Percentiles rank a stretch among this genome's conserved stretches.
Conservation (phyloP, 2,888 invertebrate genomes). For the Hylaea fasciaria region DNA sequence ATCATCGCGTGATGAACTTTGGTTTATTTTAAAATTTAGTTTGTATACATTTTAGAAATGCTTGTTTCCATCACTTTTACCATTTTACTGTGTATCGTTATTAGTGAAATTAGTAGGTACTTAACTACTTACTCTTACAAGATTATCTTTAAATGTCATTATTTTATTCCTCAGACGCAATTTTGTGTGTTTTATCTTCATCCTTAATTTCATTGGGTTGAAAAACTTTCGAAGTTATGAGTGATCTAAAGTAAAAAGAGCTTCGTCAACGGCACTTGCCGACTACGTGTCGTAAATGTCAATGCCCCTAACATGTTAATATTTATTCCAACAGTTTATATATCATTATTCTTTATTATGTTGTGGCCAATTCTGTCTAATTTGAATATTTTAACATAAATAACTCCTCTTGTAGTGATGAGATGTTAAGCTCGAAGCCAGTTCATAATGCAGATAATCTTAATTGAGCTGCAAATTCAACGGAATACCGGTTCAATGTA, state of each 20-base stretch:
- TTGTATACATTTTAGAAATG: no score
- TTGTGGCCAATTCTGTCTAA: conserved; percentile 16
- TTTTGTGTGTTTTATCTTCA: no score
- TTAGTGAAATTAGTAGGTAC: no score
- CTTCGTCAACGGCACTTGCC: no score
- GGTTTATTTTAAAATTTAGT: background rate
- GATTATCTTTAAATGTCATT: no score
- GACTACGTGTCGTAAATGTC: conserved; percentile 8
- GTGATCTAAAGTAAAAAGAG: no score
- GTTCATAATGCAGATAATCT: conserved; percentile 14
- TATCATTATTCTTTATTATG: conserved; percentile 14
- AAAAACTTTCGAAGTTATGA: no score
- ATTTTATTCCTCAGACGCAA: no score
- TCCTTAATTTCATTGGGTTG: no score
- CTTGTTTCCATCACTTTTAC: background rate
- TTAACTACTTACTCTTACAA: no score
- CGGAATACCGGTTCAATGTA: conserved; percentile 27
- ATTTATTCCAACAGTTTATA: conserved; percentile 12
- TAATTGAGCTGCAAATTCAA: conserved; percentile 12
- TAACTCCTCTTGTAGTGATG: conserved; percentile 16
- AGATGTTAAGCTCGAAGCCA: conserved; percentile 8
- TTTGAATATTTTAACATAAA: conserved; percentile 15
- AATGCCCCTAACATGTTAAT: conserved; percentile 8
- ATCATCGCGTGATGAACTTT: conserved; percentile 23
- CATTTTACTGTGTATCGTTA: no score